phyloP scores from a whole-genome alignment of 2,113 vertebrate genomes.

The Malaclemys terrapin region DNA sequence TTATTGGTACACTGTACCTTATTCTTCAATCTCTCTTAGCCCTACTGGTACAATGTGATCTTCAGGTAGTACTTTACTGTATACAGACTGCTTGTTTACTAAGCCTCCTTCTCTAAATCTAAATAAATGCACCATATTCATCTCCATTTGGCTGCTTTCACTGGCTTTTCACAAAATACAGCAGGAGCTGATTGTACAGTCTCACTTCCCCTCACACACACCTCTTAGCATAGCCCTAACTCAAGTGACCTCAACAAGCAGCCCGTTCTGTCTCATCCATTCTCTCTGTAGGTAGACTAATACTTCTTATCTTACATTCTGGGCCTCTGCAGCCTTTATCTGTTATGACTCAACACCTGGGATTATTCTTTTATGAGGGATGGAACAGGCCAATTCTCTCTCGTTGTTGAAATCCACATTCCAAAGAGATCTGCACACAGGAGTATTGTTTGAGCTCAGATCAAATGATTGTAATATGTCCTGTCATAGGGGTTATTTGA shows the following conservation, averaged over 20 bases:
- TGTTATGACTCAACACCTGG: neutral
- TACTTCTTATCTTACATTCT: neutral
- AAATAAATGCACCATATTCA: neutral
- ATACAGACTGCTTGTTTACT: neutral
- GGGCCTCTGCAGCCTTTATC: neutral
- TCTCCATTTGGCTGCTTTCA: neutral
- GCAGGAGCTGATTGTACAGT: neutral
- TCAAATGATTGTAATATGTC: neutral
- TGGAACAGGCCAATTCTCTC: neutral
- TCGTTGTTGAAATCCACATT: neutral
- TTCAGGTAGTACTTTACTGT: neutral
- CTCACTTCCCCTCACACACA: neutral
- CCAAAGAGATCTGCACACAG: neutral
- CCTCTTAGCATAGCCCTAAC: neutral
- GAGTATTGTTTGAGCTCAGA: neutral
- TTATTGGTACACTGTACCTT: neutral
- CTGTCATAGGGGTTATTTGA: neutral
- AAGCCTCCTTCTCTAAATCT: neutral
- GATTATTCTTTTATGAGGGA: neutral
- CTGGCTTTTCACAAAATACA: neutral
- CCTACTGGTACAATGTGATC: neutral
- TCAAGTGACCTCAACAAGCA: neutral
- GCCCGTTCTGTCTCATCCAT: neutral
- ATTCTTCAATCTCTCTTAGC: neutral
- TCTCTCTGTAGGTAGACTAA: neutral